Conservation (phyloP, 2,797 vertebrate species). For the Rallus crepitans region DNA sequence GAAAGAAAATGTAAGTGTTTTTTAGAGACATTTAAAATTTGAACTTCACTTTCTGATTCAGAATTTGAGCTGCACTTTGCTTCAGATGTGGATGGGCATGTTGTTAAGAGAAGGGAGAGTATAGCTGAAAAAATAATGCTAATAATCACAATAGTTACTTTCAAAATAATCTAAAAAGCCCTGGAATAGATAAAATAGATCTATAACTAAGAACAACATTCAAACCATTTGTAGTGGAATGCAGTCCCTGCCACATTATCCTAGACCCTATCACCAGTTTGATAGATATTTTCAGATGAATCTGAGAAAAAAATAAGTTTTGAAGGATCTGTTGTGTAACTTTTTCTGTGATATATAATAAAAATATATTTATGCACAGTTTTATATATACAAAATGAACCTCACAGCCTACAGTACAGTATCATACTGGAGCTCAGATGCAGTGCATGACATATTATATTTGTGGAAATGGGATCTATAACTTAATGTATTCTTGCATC, state of each 20-base stretch:
- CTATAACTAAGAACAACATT: background rate
- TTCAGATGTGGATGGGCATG: background rate
- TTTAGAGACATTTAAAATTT: background rate
- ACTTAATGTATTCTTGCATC: conserved; percentile 66
- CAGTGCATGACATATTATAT: conserved; percentile 1
- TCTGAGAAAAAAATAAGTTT: background rate
- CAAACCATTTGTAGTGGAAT: background rate
- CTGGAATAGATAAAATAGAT: background rate
- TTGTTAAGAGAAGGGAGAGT: background rate
- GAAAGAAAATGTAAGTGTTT: background rate
- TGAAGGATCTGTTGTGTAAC: background rate
- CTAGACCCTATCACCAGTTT: background rate
- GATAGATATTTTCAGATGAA: background rate
- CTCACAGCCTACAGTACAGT: background rate
- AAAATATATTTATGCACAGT: conserved; percentile 19
- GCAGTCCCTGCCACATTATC: background rate
- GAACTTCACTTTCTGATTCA: background rate
- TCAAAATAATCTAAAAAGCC: background rate
- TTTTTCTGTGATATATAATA: conserved; percentile 5
- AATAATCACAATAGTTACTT: background rate
- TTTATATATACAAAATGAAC: conserved; percentile 30
- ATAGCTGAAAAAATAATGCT: background rate
- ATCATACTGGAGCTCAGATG: conserved; percentile 5
- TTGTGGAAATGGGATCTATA: conserved; percentile 55
- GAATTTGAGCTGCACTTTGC: background rate